These are phyloP conservation scores for Aphelenchoides besseyi DNA, from an alignment of 1,140 invertebrate genomes.

Conservation along the genomic window DNA sequence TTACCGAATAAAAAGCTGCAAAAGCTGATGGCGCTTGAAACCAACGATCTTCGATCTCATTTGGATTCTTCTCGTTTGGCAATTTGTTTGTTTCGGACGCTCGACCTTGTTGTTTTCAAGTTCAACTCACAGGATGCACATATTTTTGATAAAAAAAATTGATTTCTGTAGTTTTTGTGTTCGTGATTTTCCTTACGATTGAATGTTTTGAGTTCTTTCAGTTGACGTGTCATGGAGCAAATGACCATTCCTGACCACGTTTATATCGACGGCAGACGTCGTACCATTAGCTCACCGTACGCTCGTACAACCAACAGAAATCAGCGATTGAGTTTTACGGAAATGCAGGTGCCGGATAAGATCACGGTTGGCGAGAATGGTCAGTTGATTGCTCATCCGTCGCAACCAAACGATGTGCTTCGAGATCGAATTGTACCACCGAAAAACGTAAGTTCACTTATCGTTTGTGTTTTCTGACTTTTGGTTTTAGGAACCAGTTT, in stretches of 20 bases:
- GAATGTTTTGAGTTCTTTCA: no score
- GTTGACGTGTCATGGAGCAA: no score
- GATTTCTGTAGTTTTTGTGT: no score
- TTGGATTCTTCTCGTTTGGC: no score
- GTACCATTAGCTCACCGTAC: not conserved
- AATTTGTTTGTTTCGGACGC: no score
- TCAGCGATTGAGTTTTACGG: not conserved
- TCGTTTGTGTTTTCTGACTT: constrained; percentile 11
- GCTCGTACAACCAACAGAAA: not conserved
- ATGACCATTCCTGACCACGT: not conserved
- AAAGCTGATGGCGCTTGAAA: no score
- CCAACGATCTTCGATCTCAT: no score
- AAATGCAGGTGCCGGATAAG: constrained; percentile 13
- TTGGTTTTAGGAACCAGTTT: constrained; percentile 21
- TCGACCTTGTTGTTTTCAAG: no score
- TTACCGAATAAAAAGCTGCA: no score
- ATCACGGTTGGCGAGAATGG: constrained; percentile 23
- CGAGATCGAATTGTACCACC: not conserved
- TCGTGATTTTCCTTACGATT: no score
- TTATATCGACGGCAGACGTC: not conserved
- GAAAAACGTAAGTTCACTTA: constrained; percentile 16
- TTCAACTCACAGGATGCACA: no score
- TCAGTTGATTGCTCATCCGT: constrained; percentile 14
- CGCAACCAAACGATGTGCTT: constrained; percentile 18
- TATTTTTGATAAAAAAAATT: no score